Evolutionary conservation across 2,113 vertebrate species (phyloP), one percentile per base, ranked within the genome.

Genomic region (Pterocles burchelli): DNA sequence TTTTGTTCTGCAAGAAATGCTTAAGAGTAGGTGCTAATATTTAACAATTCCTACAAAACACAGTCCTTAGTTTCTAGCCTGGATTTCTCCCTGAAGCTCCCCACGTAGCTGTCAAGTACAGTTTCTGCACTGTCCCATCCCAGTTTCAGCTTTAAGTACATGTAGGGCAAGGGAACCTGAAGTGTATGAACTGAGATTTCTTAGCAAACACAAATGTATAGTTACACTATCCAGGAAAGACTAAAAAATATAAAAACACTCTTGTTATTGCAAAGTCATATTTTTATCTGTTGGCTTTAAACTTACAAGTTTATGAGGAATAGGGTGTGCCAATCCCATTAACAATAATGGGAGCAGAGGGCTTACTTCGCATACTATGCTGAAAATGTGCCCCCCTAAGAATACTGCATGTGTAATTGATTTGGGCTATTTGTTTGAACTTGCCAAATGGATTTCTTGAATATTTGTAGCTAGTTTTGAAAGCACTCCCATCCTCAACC

Each of bases 371-470:
- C 87, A 52, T 74, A 68, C 77, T 90, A 93, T 85, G 65, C 80
- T 90, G 94, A 95, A 97, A 95, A 97, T 96, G 83, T 96, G 80
- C 85, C 97, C 97, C 85, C 90, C 63, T 90, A 96, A 97, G 96
- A 97, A 94, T 68, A 84, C 13, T 66, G 19, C 0, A 3, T 90
- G 86, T 93, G 68, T 97, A 98, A 97, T 97, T 97, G 97, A 97
- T 88, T 93, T 95, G 80, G 93, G 95, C 95, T 96, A 92, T 97
- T 97, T 98, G 97, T 98, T 97, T 95, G 94, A 96, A 98, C 98
- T 98, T 98, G 97, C 93, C 94, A 97, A 96, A 97, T 96, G 96
- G 96, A 97, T 97, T 98, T 97, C 97, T 98, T 96, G 96, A 98
- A 97, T 97, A 95, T 96, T 97, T 97, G 93, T 57, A 97, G 97